These are phyloP conservation scores for Pseudomyrmex cubaensis DNA, from an alignment of 1,140 invertebrate genomes.

Conservation along the genomic window DNA sequence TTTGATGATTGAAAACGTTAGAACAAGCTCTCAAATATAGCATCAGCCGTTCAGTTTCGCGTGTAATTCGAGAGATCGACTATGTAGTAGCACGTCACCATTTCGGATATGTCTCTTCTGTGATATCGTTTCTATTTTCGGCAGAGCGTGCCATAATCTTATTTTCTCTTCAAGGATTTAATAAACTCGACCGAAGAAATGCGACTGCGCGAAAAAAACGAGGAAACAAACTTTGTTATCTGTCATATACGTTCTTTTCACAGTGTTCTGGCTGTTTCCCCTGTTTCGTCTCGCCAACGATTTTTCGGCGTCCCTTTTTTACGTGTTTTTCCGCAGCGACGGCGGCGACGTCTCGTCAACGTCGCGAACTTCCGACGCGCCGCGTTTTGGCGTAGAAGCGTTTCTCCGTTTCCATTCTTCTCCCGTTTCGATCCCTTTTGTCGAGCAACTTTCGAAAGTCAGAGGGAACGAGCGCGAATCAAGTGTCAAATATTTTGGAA, in stretches of 20 bases:
- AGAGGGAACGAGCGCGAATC: constrained; percentile 18
- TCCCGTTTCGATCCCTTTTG: constrained; percentile 25
- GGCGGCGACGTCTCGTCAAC: constrained; percentile 35
- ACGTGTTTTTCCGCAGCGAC: constrained; percentile 57
- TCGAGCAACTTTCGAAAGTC: constrained; percentile 48
- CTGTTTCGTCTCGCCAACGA: constrained; percentile 55
- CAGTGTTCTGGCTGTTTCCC: constrained; percentile 41
- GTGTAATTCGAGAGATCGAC: background rate
- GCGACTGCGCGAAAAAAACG: constrained; percentile 18
- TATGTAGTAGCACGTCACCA: background rate
- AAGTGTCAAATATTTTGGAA: constrained; percentile 60
- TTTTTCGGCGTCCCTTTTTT: constrained; percentile 67
- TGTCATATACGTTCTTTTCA: constrained; percentile 62
- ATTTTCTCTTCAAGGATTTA: constrained; percentile 53
- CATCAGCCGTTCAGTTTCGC: background rate
- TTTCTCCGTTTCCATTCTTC: constrained; percentile 11
- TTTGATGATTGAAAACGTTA: no score
- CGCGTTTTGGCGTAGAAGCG: background rate
- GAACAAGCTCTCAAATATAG: background rate
- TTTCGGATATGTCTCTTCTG: background rate
- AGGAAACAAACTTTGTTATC: constrained; percentile 69
- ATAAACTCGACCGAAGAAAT: constrained; percentile 43
- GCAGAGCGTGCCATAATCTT: constrained; percentile 10
- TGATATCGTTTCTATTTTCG: background rate
- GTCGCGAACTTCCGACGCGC: constrained; percentile 57